Base-by-base conservation (phyloP, 2,113 vertebrate species). In the Larimichthys crocea region DNA sequence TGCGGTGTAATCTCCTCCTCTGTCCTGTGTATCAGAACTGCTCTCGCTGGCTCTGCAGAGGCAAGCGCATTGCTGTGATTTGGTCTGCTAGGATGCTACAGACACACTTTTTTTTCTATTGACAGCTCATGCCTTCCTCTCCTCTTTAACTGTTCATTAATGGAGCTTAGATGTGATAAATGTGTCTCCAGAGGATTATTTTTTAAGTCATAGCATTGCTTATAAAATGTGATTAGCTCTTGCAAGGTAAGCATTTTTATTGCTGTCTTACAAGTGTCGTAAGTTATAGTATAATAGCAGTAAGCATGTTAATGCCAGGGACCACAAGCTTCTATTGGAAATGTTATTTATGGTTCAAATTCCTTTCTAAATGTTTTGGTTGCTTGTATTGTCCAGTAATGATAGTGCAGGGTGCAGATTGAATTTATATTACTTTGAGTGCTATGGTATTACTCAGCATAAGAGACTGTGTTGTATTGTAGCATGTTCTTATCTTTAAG, bases 1-100 rank as follows among this genome's bases (percentile, higher is more conserved):
- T 82, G 85, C 24, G 10, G 52, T 71, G 40, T 69, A 64, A 78
- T 83, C 88, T 87, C 86, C 76, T 74, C 70, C 74, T 83, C 91
- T 83, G 65, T 67, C 20, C 55, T 76, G 67, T 77, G 48, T 77
- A 79, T 79, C 49, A 78, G 71, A 80, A 19, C 69, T 80, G 70
- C 69, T 88, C 88, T 82, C 82, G 17, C 76, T 76, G 67, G 80
- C 88, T 89, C 89, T 91, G 92, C 89, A 93, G 92, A 92, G 90
- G 79, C 78, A 90, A 82, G 83, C 82, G 85, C 90, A 92, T 84
- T 92, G 91, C 91, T 89, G 89, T 89, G 89, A 81, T 92, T 89
- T 83, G 60, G 67, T 89, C 65, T 90, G 88, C 80, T 83, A 75
- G 73, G 72, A 77, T 84, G 83, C 83, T 78, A 86, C 57, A 84